Evolutionary conservation across 2,888 invertebrate species (phyloP), one percentile per base, ranked within the genome.

Genomic region (Physocephala rufipes): DNA sequence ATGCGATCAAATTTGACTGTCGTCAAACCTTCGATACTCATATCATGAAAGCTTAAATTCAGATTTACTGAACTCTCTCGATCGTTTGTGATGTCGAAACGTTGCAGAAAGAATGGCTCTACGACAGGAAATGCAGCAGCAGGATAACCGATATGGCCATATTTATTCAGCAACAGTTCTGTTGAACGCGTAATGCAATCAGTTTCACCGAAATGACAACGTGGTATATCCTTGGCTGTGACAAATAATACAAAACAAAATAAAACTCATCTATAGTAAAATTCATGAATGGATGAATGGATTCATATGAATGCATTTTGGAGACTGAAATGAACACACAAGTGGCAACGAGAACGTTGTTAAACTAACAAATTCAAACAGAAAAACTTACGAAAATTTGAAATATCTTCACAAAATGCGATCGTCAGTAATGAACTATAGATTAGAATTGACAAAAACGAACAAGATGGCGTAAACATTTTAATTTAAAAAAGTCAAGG

Each of bases 21-120:
- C 24, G 85, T 85, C 73, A 85, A 73, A 2, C 85, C 85, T 64
- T 79, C 78, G 16, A 85, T 82, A 70, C 79, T 79, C n/a, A 85
- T 77, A 73, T 85, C 84, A 43, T 78, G 81, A 68, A 85, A 84
- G 68, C 78, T 81, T 26, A 85, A 75, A 73, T 84, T 83, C 30
- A 85, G 80, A 73, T 66, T 83, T 69, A 85, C 75, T 13, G 85
- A 82, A 30, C 82, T 79, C 61, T 76, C 74, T 62, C 80, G 82
- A 28, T 84, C 85, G 70, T 85, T 85, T 51, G 83, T 80, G 55
- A 85, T 79, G 26, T 84, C 84, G 19, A 85, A 79, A 12, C 80
- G 78, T 66, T 82, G 83, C 16, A 85, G 75, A 36, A 80, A 71
- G 61, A 85, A 85, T 0, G 85, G 85, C 68, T 85, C 85, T n/a